phyloP scores from a whole-genome alignment of 2,113 vertebrate species.

The Sisor rabdophorus region DNA sequence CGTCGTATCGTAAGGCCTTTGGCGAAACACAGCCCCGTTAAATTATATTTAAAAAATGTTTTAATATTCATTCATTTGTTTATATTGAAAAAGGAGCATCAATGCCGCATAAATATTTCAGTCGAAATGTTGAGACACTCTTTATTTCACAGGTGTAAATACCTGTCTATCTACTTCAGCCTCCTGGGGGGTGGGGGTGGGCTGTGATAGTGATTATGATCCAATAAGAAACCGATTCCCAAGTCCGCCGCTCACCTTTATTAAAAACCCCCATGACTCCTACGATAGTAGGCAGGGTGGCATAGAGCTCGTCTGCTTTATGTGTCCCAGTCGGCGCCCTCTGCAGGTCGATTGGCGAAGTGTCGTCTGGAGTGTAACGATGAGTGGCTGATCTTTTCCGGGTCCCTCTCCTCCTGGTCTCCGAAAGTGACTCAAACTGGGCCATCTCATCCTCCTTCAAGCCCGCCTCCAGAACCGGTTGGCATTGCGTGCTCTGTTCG shows the following conservation, averaged over 20 bases:
- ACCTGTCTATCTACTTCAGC: background rate
- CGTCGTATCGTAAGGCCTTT: no score
- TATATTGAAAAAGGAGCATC: no score
- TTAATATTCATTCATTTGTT: no score
- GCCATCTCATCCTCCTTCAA: conserved; percentile 60
- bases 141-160: background rate
- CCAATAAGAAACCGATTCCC: background rate
- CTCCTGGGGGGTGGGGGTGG: background rate
- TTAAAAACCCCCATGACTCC: conserved; percentile 76
- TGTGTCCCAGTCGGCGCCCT: conserved; percentile 61
- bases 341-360: conserved; percentile 60
- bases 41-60: background rate
- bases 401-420: conserved; percentile 60
- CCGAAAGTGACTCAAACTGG: conserved; percentile 61
- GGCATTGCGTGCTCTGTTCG: conserved; percentile 51
- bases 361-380: conserved; percentile 32
- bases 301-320: conserved; percentile 76
- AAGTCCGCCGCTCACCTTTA: conserved; percentile 68
- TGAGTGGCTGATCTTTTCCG: conserved; percentile 54
- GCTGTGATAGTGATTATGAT: background rate
- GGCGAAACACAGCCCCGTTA: background rate
- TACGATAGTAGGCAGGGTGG: conserved; percentile 71
- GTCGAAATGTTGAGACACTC: background rate
- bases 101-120: no score
- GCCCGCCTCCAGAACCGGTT: conserved; percentile 56